Percentiles rank a stretch among this genome's conserved stretches.
Evolutionary conservation across 2,888 invertebrate species (phyloP).

Genomic region (Drosophila kuntzei): DNA sequence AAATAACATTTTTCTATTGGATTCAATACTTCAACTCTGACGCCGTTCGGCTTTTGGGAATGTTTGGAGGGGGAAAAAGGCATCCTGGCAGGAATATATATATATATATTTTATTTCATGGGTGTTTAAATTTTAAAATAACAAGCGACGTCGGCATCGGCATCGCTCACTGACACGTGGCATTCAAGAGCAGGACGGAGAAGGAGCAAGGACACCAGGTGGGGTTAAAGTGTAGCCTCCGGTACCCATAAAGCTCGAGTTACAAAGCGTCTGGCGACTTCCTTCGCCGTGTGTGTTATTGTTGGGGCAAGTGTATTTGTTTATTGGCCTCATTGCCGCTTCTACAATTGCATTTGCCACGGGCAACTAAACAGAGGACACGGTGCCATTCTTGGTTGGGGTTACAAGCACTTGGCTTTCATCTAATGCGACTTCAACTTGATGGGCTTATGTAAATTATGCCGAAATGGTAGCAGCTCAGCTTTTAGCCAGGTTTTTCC

Average conservation of each 20-base stretch:
- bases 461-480: constrained; percentile 38
- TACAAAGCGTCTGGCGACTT: constrained; percentile 53
- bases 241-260: constrained; percentile 57
- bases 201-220: constrained; percentile 56
- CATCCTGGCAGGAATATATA: constrained; percentile 35
- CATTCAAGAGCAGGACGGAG: constrained; percentile 28
- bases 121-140: constrained; percentile 82
- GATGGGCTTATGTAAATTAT: constrained; percentile 74
- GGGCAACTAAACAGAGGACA: constrained; percentile 69
- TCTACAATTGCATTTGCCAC: constrained; percentile 80
- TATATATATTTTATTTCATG: constrained; percentile 82
- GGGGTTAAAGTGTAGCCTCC: constrained; percentile 58
- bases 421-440: constrained; percentile 75
- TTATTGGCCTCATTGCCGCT: constrained; percentile 76
- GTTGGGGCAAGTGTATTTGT: constrained; percentile 69
- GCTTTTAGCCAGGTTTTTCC: constrained; percentile 17
- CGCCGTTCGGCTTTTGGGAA: constrained; percentile 30
- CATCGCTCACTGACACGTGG: constrained; percentile 72
- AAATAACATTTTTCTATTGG: constrained; percentile 80
- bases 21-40: constrained; percentile 70
- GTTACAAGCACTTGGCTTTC: constrained; percentile 68
- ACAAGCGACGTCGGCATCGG: constrained; percentile 67
- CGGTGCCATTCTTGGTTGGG: constrained; percentile 19
- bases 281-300: constrained; percentile 39
- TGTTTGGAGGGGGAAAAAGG: background rate